Percentiles rank a stretch among this genome's conserved stretches.
Conservation (phyloP, 2,113 vertebrate species). For the Gallinago jamesoni region DNA sequence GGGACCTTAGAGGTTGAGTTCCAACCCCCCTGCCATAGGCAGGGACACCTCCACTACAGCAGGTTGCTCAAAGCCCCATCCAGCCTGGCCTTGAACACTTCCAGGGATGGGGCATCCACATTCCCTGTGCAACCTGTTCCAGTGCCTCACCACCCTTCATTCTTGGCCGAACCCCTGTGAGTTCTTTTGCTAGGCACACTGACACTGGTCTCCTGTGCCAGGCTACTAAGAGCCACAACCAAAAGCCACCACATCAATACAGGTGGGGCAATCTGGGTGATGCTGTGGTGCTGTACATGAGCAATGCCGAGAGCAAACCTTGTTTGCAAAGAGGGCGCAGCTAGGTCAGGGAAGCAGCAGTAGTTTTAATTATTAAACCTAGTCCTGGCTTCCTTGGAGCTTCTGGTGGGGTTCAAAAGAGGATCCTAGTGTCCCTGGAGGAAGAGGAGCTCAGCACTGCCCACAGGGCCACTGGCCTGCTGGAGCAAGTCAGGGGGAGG, state of each 20-base stretch:
- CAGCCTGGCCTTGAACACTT: too few relatives aligned
- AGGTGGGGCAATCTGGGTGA: background rate
- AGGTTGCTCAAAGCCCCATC: too few relatives aligned
- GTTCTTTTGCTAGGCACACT: background rate
- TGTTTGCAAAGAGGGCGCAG: background rate
- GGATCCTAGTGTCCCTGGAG: background rate
- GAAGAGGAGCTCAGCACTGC: background rate
- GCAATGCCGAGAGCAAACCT: background rate
- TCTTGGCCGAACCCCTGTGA: background rate
- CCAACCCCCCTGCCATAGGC: too few relatives aligned
- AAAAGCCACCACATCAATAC: background rate
- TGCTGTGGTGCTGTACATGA: accelerated
- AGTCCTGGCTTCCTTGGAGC: background rate
- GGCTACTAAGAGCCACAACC: background rate
- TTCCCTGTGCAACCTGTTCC: too few relatives aligned
- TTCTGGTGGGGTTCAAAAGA: background rate
- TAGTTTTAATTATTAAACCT: background rate
- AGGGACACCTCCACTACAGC: too few relatives aligned
- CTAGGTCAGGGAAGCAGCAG: background rate
- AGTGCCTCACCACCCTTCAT: too few relatives aligned
- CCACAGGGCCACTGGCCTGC: background rate
- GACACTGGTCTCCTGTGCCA: background rate
- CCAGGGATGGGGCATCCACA: too few relatives aligned
- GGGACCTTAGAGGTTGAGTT: too few relatives aligned
- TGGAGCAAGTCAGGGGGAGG: background rate